phyloP scores from a whole-genome alignment of 2,797 vertebrate genomes.

The Hozukius guyotensis region DNA sequence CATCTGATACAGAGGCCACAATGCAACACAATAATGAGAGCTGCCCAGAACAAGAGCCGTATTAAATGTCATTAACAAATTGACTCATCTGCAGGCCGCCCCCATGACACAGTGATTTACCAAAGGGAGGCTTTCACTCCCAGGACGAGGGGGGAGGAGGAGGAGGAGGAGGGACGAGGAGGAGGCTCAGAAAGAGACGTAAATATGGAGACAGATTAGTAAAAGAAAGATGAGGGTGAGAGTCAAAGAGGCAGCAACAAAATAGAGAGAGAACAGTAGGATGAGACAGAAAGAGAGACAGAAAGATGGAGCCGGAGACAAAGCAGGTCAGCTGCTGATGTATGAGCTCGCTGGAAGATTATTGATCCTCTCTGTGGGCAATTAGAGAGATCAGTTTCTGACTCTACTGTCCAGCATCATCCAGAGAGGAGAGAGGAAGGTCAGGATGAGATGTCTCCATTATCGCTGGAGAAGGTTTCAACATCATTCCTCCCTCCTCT shows the following conservation, averaged over 20 bases:
- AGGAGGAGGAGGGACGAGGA: not conserved
- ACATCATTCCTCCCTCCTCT: not conserved
- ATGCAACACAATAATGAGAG: constrained; percentile 23
- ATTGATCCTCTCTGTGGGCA: constrained; percentile 66
- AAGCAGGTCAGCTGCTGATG: constrained; percentile 52
- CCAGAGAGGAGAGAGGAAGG: constrained; percentile 42
- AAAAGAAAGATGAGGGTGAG: not conserved
- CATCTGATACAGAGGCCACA: constrained; percentile 23
- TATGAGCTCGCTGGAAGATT: constrained; percentile 32
- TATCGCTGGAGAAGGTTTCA: constrained; percentile 7
- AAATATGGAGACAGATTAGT: constrained; percentile 11
- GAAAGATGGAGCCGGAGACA: constrained; percentile 15
- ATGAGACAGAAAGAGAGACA: not conserved
- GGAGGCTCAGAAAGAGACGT: constrained; percentile 6
- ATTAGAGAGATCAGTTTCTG: constrained; percentile 65
- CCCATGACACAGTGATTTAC: constrained; percentile 36
- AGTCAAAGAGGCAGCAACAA: not conserved
- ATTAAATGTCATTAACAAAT: constrained; percentile 63
- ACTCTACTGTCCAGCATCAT: constrained; percentile 18
- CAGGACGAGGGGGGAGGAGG: not conserved
- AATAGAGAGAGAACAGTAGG: not conserved
- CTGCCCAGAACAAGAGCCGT: constrained; percentile 36
- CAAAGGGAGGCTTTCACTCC: constrained; percentile 2
- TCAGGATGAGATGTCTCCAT: constrained; percentile 30
- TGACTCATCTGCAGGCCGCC: constrained; percentile 54